Evolutionary conservation across 2,888 invertebrate species (phyloP).

Genomic region (Acleris sparsana): DNA sequence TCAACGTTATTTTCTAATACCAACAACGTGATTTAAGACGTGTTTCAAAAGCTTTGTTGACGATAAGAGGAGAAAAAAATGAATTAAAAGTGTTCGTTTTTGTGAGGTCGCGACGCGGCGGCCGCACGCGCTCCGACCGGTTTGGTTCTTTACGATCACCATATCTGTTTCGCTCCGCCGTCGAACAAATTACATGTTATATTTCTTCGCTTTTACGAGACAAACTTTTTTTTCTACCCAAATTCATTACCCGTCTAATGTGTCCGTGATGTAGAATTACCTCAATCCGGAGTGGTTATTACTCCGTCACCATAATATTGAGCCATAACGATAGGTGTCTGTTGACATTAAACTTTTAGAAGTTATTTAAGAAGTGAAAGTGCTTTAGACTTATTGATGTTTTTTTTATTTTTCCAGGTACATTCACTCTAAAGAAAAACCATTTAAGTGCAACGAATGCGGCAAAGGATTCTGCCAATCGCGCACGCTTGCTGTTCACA

Average conservation of each 20-base stretch:
- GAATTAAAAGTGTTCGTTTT: constrained; percentile 78
- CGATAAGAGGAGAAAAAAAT: constrained; percentile 72
- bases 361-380: constrained; percentile 55
- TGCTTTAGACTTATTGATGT: constrained; percentile 39
- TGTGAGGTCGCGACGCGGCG: constrained; percentile 78
- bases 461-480: constrained; percentile 99
- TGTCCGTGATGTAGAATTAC: constrained; percentile 62
- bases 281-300: constrained; percentile 60
- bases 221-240: constrained; percentile 62
- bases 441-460: constrained; percentile 98
- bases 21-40: constrained; percentile 72
- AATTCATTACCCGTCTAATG: constrained; percentile 71
- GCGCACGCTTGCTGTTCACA: constrained; percentile 97
- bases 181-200: constrained; percentile 82
- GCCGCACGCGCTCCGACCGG: constrained; percentile 80
- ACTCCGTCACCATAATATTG: constrained; percentile 56
- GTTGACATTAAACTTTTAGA: constrained; percentile 53
- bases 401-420: constrained; percentile 87
- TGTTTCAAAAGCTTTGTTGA: constrained; percentile 73
- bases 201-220: constrained; percentile 82
- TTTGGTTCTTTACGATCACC: constrained; percentile 80
- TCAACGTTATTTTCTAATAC: constrained; percentile 67
- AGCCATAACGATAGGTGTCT: constrained; percentile 57
- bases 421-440: constrained; percentile 99
- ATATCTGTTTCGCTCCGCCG: constrained; percentile 80